phyloP scores from a whole-genome alignment of 2,888 invertebrate species.

The Flexamia atlantica region DNA sequence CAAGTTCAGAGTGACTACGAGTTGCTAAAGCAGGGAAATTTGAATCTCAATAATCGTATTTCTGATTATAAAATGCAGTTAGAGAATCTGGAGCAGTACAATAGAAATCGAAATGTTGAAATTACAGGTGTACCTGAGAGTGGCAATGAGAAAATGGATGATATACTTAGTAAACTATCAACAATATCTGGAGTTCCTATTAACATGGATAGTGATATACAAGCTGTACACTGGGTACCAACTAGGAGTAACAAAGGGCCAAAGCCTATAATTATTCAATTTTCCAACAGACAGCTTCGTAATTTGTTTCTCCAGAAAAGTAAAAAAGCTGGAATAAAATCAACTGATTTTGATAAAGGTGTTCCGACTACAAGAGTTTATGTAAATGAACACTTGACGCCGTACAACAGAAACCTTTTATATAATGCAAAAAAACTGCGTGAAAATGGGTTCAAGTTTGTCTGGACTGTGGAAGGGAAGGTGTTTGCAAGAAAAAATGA shows the following conservation, averaged over 20 bases:
- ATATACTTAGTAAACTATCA: neutral
- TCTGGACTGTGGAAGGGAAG: conserved; percentile 7
- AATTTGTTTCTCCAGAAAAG: neutral
- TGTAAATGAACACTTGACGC: neutral
- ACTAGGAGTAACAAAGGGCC: conserved; percentile 1
- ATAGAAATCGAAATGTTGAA: conserved; percentile 12
- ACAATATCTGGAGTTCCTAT: neutral
- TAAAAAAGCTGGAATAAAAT: neutral
- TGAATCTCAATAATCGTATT: neutral
- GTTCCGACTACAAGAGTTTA: neutral
- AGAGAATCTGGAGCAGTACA: conserved; percentile 10
- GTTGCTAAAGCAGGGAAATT: neutral
- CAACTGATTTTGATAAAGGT: neutral
- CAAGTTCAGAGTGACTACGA: neutral
- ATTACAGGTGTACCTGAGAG: neutral
- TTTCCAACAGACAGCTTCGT: neutral
- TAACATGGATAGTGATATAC: neutral
- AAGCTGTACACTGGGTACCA: conserved; percentile 1
- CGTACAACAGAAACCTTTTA: neutral
- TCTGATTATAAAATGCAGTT: neutral
- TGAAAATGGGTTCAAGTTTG: neutral
- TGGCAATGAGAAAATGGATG: neutral
- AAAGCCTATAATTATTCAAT: too few relatives aligned
- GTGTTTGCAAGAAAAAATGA: neutral
- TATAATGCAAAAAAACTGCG: neutral